phyloP scores from a whole-genome alignment of 53 echinoderm and acorn worm genomes.

The Actinopyga echinites region DNA sequence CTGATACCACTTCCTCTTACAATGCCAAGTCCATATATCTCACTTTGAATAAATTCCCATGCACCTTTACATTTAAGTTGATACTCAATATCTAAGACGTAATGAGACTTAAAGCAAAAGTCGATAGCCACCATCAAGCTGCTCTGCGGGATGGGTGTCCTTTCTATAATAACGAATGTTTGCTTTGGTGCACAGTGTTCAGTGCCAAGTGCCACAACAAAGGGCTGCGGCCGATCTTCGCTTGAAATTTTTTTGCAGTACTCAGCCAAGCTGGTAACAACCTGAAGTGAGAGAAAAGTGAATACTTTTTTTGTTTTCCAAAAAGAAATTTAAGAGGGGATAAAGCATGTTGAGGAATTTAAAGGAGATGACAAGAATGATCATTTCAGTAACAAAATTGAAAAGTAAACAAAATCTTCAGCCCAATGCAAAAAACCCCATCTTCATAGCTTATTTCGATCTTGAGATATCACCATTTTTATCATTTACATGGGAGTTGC shows the following conservation, averaged over 20 bases:
- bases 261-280: background rate
- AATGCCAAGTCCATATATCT: constrained; percentile 2
- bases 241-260: background rate
- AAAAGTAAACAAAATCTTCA: too few relatives aligned
- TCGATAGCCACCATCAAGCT: background rate
- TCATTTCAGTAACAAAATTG: too few relatives aligned
- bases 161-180: background rate
- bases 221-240: background rate
- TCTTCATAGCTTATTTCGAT: too few relatives aligned
- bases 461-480: too few relatives aligned
- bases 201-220: constrained; percentile 4
- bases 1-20: background rate
- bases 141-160: background rate
- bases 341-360: constrained; percentile 12
- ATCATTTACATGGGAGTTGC: too few relatives aligned
- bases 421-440: too few relatives aligned
- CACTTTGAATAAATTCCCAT: constrained; percentile 17
- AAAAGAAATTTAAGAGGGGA: background rate
- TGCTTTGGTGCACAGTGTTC: background rate
- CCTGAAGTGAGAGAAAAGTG: background rate
- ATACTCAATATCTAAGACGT: background rate
- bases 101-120: constrained; percentile 7
- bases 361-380: too few relatives aligned
- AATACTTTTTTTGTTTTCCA: background rate
- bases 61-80: constrained; percentile 16